A percentile compares a stretch with the other conserved stretches of the same genome.
Conservation (phyloP, 2,888 invertebrate species). For the Amiota mariae region DNA sequence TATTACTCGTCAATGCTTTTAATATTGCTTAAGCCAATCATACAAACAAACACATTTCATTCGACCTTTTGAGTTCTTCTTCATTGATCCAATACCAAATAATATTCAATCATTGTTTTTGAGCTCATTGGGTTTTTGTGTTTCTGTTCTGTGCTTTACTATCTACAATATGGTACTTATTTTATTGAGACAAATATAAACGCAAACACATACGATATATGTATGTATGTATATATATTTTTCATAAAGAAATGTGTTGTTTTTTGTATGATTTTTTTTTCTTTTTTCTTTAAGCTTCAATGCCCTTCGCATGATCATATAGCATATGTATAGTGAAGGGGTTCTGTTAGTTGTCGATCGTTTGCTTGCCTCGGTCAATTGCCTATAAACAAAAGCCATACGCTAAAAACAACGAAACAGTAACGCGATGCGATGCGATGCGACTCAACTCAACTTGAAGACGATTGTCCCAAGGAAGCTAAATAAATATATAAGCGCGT, state of each 20-base stretch:
- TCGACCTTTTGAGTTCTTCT: too few species aligned
- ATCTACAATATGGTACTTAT: not conserved
- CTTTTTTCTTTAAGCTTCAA: not conserved
- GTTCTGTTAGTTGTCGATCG: not conserved
- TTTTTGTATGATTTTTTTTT: not conserved
- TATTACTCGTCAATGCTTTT: too few species aligned
- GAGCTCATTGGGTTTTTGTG: not conserved
- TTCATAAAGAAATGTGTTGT: constrained; percentile 14
- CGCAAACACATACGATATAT: not conserved
- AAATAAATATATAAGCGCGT: constrained; percentile 21
- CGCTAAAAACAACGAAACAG: not conserved
- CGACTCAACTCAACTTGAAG: not conserved
- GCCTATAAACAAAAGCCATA: constrained; percentile 2
- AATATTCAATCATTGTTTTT: constrained; percentile 21
- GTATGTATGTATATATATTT: not conserved
- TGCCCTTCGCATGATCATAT: not conserved
- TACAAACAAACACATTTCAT: not conserved
- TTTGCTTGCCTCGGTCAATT: constrained; percentile 18
- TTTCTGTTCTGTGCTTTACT: not conserved
- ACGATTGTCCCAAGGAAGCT: constrained; percentile 13
- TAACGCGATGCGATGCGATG: not conserved
- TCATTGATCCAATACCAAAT: not conserved
- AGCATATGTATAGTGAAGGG: not conserved
- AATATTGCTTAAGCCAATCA: not conserved
- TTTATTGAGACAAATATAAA: not conserved